phyloP scores from a whole-genome alignment of 1,140 invertebrate species.

The Thaumatotibia leucotreta region DNA sequence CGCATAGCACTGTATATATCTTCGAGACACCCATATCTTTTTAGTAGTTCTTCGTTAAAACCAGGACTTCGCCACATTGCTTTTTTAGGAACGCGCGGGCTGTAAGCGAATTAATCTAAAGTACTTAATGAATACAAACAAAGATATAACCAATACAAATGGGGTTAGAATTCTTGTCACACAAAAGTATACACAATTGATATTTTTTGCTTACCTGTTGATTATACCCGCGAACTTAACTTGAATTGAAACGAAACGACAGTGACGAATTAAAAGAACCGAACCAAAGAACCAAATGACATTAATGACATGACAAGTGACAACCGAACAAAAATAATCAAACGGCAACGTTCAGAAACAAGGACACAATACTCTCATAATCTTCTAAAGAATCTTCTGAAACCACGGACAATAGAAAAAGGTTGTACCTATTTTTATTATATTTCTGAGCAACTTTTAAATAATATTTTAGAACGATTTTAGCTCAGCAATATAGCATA shows the following conservation, averaged over 20 bases:
- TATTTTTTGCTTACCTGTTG: not conserved
- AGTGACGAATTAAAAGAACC: too few relatives aligned
- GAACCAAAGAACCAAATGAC: too few relatives aligned
- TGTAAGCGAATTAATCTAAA: not conserved
- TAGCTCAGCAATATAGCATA: too few relatives aligned
- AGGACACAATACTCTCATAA: too few relatives aligned
- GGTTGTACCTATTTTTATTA: too few relatives aligned
- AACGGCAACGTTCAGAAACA: too few relatives aligned
- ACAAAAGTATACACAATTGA: not conserved
- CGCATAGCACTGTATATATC: conserved; percentile 13
- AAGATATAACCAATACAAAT: not conserved
- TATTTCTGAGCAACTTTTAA: too few relatives aligned
- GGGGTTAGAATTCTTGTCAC: not conserved
- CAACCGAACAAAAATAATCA: too few relatives aligned
- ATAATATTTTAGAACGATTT: too few relatives aligned
- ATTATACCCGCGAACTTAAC: not conserved
- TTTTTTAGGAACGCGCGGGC: not conserved
- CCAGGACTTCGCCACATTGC: not conserved
- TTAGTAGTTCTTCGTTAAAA: not conserved
- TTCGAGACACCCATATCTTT: not conserved
- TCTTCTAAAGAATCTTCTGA: too few relatives aligned
- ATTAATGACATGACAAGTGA: too few relatives aligned
- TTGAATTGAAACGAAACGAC: not conserved
- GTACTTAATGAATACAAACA: not conserved
- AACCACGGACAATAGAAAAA: too few relatives aligned